Base-by-base conservation (phyloP, 2,888 invertebrate species). In the Opisthograptis luteolata region DNA sequence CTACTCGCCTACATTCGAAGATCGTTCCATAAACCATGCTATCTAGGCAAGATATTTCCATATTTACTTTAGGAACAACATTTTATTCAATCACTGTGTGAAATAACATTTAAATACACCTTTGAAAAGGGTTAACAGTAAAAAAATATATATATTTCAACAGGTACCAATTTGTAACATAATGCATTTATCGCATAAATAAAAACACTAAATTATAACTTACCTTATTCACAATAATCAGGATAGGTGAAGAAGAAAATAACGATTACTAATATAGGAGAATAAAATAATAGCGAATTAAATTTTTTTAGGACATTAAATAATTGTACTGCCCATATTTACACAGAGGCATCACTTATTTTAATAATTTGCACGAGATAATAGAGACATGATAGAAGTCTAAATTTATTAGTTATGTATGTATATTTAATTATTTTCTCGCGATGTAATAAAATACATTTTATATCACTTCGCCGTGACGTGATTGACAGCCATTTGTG, bases 401-500 rank as follows among this genome's bases (percentile, higher is more conserved):
- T n/a, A n/a, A n/a, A n/a, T 9, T 7, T 9, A 3, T 15, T 14
- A 25, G n/a, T n/a, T n/a, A 19, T 8, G 7, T 42, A 20, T 47
- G 49, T 54, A 41, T 22, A 37, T 55, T 15, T 4, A 10, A 31
- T 31, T 25, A 36, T 14, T 31, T 44, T 51, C 49, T 61, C 53
- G 50, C 58, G 54, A 58, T 54, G 40, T 60, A 53, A 42, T 60
- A 63, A 64, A 68, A 62, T 63, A 64, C 58, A 62, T 65, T 64
- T 59, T 53, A 64, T 53, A 56, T 62, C 62, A 51, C 59, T 68
- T 58, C 17, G 35, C 66, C 62, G 62, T 63, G 68, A 69, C 62
- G 62, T 63, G 68, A 69, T 76, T 77, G 83, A 81, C 82, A 80
- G 81, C 77, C 79, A 81, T 81, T 79, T 62, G 72, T 76, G 77